phyloP scores from a whole-genome alignment of 2,888 invertebrate genomes.

The Spodoptera littoralis region DNA sequence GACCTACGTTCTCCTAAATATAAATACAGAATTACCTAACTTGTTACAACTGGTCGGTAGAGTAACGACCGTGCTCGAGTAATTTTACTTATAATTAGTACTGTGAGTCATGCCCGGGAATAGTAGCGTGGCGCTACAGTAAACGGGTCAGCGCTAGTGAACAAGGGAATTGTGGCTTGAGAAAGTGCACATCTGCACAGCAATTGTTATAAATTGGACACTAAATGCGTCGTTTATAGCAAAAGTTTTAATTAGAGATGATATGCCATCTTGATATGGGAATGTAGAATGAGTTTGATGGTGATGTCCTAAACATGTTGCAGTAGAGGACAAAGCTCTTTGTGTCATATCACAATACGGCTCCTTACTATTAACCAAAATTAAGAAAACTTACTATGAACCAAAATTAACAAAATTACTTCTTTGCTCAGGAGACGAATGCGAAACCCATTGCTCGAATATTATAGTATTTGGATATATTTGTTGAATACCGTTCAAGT shows the following conservation, averaged over 20 bases:
- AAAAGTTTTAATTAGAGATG: constrained; percentile 6
- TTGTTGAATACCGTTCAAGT: not conserved
- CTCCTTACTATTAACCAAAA: too few species aligned
- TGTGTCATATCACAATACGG: too few species aligned
- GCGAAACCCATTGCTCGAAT: too few species aligned
- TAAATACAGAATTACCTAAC: constrained; percentile 69
- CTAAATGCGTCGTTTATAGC: constrained; percentile 16
- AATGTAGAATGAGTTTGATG: too few species aligned
- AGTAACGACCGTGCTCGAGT: constrained; percentile 66
- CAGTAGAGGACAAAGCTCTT: too few species aligned
- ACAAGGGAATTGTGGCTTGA: constrained; percentile 42
- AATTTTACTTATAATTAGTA: constrained; percentile 67
- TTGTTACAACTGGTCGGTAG: constrained; percentile 60
- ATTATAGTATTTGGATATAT: too few species aligned
- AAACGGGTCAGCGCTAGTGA: constrained; percentile 62
- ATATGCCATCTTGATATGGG: not conserved
- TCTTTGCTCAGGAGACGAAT: too few species aligned
- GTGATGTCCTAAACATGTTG: too few species aligned
- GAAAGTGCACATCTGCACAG: constrained; percentile 42
- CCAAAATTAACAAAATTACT: too few species aligned
- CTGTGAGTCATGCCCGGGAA: constrained; percentile 66
- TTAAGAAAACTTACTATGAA: too few species aligned
- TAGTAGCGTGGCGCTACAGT: constrained; percentile 59
- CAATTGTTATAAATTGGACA: constrained; percentile 27
- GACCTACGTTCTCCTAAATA: constrained; percentile 71